Evolutionary conservation across 2,797 vertebrate genomes (phyloP), one percentile per base, ranked within the genome.

Genomic region (Cephalopachus bancanus): DNA sequence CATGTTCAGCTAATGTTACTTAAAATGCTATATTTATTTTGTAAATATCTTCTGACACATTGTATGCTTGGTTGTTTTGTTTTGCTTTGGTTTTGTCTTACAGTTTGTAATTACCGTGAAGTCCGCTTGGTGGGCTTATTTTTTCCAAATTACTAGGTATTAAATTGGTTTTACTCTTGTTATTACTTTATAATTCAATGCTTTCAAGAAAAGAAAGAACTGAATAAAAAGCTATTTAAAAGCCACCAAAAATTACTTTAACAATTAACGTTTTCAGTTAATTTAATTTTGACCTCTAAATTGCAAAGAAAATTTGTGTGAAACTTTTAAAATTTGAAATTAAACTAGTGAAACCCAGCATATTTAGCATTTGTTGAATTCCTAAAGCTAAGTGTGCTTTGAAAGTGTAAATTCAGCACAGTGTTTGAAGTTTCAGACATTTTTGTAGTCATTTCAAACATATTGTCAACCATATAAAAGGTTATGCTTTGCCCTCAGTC

Each of bases 341-440:
- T 96, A 81, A 95, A 24, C 20, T 72, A 62, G 22, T 10, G 71
- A 83, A 94, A 65, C 1, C 7, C 30, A 91, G 26, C 51, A 74
- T 93, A 91, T 80, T 93, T 93, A 94, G 55, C 44, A 97, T 69
- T 96, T 89, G 60, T 90, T 94, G 53, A 80, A 6, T 74, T 90
- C 72, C 83, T 93, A 92, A 97, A 96, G 96, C 72, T 37, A 94
- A 96, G 53, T 94, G 86, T 95, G 95, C 87, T 96, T 95, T 96
- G 79, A 49, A 96, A 97, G 60, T 96, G 83, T 94, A 60, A 98
- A 96, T 72, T 95, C 91, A 94, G 72, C 72, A 78, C 83, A 93
- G 86, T 93, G 71, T 97, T 96, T 97, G 97, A 97, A 96, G 96
- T 96, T 81, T 87, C 60, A 95, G 83, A 92, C 67, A 95, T 86